Evolutionary conservation across 2,113 vertebrate genomes (phyloP), one percentile per base, ranked within the genome.

Genomic region (Thymallus thymallus): DNA sequence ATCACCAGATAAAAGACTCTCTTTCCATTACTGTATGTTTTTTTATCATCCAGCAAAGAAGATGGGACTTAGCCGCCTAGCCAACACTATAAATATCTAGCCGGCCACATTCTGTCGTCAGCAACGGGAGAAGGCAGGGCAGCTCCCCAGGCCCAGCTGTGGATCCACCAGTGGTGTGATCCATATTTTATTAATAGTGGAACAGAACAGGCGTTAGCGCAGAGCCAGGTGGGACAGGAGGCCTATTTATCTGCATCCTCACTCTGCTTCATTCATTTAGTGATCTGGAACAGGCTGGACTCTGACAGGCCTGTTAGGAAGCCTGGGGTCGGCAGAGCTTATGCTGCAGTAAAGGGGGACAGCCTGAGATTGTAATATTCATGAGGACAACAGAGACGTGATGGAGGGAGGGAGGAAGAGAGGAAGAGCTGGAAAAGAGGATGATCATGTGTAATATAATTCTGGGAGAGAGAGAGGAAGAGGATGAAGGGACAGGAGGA

Each of bases 181-280:
- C 93, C 89, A 93, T 91, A 91, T 93, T 91, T 92, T 93, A 93
- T 93, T 94, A 91, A 92, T 92, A 94, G 91, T 3, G 84, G 78
- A 80, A 7, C 71, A 32, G 56, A 69, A 82, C 75, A 23, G 80
- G 73, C 61, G 60, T 68, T 14, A 2, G 23, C 13, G 74, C 4
- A 55, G 69, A 20, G 72, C 72, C 64, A 78, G 82, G 76, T 80
- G 83, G 85, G 79, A 84, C 41, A 45, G 63, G 66, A 83, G 81
- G 76, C 71, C 73, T 68, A 71, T 85, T 80, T 81, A 76, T 85
- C 79, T 75, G 55, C 73, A 82, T 18, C 70, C 68, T 71, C 68
- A 67, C 82, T 76, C 22, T 35, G n/a, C 22, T 74, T 51, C 48
- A 69, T 74, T 80, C 83, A 35, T 83, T 68, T 61, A 77, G 76